Conservation (phyloP, 2,113 vertebrate genomes). For the Glaucidium brasilianum region DNA sequence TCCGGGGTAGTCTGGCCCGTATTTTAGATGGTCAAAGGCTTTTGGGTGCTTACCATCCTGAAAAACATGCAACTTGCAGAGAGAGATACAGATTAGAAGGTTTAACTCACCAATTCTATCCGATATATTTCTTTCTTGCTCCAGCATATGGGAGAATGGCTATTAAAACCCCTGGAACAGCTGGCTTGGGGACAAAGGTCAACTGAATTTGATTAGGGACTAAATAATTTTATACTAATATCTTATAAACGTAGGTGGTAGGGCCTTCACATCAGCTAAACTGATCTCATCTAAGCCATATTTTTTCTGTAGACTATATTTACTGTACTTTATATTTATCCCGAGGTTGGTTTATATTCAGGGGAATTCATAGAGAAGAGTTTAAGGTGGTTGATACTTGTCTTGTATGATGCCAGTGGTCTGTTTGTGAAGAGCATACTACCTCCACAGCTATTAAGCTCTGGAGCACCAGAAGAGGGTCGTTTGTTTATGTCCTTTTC, state of each 20-base stretch:
- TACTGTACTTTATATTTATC: too few relatives aligned
- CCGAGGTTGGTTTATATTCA: not conserved
- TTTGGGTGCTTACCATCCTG: not conserved
- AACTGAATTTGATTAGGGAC: not conserved
- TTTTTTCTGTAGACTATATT: not conserved
- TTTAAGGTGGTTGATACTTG: not conserved
- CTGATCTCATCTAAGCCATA: not conserved
- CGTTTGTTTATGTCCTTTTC: not conserved
- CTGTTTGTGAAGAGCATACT: not conserved
- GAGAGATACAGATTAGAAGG: not conserved
- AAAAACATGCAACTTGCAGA: not conserved
- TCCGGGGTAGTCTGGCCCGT: rapidly evolving
- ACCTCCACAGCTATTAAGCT: not conserved
- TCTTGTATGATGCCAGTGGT: not conserved
- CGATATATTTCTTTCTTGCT: not conserved
- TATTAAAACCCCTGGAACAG: not conserved
- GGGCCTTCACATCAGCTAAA: not conserved
- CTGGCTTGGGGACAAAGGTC: not conserved
- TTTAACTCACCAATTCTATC: not conserved
- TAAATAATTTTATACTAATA: not conserved
- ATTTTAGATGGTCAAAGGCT: not conserved
- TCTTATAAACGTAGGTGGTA: not conserved
- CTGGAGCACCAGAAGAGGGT: not conserved
- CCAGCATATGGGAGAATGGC: rapidly evolving
- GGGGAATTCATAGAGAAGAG: not conserved